Evolutionary conservation across 2,113 vertebrate species (phyloP).

Genomic region (Lamprotornis superbus): DNA sequence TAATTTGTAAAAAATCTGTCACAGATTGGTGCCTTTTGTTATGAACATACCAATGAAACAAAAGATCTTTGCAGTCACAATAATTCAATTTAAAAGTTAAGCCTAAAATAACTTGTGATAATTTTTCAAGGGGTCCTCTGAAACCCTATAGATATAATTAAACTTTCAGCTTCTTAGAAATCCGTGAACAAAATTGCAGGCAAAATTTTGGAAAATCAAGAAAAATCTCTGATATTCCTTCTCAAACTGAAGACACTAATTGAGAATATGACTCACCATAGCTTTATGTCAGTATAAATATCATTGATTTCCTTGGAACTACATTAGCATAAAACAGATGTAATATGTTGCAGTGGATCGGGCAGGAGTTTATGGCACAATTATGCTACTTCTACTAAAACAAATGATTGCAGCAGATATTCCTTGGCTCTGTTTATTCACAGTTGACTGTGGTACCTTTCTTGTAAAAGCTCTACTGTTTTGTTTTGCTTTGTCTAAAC

Average conservation of each 20-base stretch:
- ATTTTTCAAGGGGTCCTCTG: background rate
- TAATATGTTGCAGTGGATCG: background rate
- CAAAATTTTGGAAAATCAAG: background rate
- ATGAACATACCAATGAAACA: background rate
- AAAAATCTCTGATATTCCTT: background rate
- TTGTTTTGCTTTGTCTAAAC: background rate
- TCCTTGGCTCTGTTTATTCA: background rate
- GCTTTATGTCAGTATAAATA: constrained; percentile 33
- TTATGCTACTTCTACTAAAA: constrained; percentile 15
- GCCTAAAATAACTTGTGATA: background rate
- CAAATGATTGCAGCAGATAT: constrained; percentile 8
- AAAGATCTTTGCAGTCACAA: background rate
- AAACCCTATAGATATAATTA: background rate
- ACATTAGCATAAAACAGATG: background rate
- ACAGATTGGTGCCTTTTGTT: background rate
- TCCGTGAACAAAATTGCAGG: background rate
- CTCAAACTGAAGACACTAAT: background rate
- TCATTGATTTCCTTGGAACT: constrained; percentile 9
- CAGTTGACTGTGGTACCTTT: background rate
- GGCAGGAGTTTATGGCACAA: constrained; percentile 7
- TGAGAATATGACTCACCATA: background rate
- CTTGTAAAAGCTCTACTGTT: background rate
- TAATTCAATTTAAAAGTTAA: background rate
- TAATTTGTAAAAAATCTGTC: background rate
- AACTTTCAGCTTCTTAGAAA: background rate